A percentile compares a stretch with the other conserved stretches of the same genome.
phyloP scores from a whole-genome alignment of 2,113 vertebrate species.

The Gymnocephalus cernua region DNA sequence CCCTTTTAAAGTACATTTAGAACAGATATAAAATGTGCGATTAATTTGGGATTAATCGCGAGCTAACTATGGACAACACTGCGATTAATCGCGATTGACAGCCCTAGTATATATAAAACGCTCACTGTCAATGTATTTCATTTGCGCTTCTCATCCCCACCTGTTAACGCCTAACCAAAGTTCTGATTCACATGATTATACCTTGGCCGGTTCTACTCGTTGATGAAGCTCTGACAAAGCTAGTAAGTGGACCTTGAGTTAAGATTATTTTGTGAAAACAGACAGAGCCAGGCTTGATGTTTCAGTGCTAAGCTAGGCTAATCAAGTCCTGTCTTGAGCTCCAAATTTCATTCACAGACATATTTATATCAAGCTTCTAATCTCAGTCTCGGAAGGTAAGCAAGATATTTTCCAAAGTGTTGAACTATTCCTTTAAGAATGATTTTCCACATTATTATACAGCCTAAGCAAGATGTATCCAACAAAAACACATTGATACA shows the following conservation, averaged over 20 bases:
- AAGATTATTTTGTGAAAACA: no score
- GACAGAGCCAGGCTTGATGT: no score
- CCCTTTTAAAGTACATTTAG: no score
- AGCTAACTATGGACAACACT: no score
- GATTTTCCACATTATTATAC: neutral
- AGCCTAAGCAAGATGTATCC: neutral
- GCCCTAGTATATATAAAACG: no score
- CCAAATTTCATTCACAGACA: no score
- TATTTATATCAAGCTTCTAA: neutral
- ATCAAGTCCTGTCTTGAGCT: neutral
- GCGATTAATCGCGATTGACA: no score
- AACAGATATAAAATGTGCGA: no score
- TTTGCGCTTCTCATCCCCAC: no score
- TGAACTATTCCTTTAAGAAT: neutral
- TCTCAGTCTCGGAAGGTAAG: neutral
- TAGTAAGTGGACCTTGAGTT: neutral
- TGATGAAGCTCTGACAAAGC: neutral
- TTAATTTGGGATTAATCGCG: no score
- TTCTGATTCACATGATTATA: no score
- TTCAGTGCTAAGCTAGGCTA: neutral
- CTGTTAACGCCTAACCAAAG: neutral
- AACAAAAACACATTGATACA: neutral
- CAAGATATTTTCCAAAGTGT: neutral
- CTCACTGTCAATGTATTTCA: no score
- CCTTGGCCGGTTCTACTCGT: neutral